These are phyloP conservation scores for Malthinus flaveolus DNA, from an alignment of 2,888 invertebrate species.

Conservation along the genomic window DNA sequence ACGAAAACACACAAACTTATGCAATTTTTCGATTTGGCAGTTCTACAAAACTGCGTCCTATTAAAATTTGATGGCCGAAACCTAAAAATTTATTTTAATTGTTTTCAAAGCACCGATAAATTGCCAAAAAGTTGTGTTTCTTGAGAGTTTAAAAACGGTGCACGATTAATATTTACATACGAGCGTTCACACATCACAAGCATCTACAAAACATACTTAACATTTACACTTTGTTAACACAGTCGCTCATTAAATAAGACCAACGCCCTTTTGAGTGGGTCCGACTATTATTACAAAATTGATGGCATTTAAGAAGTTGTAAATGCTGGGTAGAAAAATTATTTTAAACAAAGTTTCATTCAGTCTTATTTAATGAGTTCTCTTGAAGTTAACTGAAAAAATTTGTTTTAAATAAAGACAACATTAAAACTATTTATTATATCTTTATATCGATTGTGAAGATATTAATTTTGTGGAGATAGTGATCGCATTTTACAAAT, in stretches of 20 bases:
- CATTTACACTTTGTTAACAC: conserved; percentile 9
- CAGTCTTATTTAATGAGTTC: conserved; percentile 20
- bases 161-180: conserved; percentile 4
- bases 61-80: not conserved
- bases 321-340: not conserved
- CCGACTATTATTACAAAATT: too few relatives aligned
- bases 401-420: conserved; percentile 16
- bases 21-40: too few relatives aligned
- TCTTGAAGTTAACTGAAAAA: conserved; percentile 13
- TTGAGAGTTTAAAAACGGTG: conserved; percentile 6
- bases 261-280: not conserved
- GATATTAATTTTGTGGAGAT: not conserved
- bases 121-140: not conserved
- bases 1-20: too few relatives aligned
- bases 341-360: conserved; percentile 2
- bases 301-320: conserved; percentile 5
- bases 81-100: not conserved
- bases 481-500: not conserved
- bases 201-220: conserved; percentile 7
- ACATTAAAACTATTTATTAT: conserved; percentile 21
- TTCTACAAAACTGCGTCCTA: too few relatives aligned
- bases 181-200: conserved; percentile 9
- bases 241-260: conserved; percentile 24
- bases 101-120: not conserved
- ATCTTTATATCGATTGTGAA: conserved; percentile 20